phyloP scores from a whole-genome alignment of 2,113 vertebrate species.

The Ailurus styani region DNA sequence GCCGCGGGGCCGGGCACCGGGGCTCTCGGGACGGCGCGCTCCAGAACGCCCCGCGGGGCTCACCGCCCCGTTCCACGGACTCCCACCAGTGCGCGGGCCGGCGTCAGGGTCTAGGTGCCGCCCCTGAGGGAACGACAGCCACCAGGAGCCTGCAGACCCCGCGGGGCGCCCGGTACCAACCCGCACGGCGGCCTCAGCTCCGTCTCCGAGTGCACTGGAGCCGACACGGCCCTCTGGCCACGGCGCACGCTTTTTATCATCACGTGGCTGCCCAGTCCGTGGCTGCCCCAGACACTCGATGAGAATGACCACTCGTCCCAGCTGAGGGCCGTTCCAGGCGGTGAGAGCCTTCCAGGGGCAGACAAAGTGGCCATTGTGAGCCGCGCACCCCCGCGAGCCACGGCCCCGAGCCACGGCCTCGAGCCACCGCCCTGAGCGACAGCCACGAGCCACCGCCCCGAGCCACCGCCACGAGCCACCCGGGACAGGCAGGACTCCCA shows the following conservation, averaged over 20 bases:
- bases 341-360: background rate
- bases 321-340: background rate
- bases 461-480: no score
- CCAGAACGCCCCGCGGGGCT: background rate
- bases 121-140: background rate
- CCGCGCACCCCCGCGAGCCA: background rate
- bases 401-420: no score
- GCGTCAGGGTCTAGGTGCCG: fast-evolving
- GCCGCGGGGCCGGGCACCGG: background rate
- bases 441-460: background rate
- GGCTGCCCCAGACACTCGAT: background rate
- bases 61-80: background rate
- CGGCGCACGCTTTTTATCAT: background rate
- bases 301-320: background rate
- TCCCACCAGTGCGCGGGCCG: background rate
- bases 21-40: background rate
- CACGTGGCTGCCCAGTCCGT: background rate
- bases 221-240: background rate
- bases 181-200: background rate
- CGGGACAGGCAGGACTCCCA: background rate
- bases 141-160: background rate
- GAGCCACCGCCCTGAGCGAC: no score
- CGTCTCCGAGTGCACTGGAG: background rate
- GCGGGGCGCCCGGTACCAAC: background rate
- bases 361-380: background rate